Evolutionary conservation across 2,113 vertebrate genomes (phyloP).

Genomic region (Neolamprologus devosi): DNA sequence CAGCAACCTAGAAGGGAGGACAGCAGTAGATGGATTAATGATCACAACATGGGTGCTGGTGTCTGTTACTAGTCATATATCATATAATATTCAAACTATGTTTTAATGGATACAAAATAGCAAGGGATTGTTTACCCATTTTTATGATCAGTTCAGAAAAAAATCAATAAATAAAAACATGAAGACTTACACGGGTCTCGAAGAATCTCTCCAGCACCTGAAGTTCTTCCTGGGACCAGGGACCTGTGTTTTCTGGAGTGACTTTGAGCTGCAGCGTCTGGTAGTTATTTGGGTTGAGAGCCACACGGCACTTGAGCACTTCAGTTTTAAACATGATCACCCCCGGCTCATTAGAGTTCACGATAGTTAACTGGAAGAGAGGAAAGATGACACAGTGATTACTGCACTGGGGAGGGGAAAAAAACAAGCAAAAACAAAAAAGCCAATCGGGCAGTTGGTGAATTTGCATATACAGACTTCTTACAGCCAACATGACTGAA

Average conservation of each 20-base stretch:
- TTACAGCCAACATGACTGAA: not conserved
- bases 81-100: not conserved
- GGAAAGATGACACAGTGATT: not conserved
- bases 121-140: not conserved
- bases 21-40: not conserved
- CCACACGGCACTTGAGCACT: constrained; percentile 92
- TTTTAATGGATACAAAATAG: not conserved
- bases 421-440: not conserved
- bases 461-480: not conserved
- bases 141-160: not conserved
- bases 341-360: constrained; percentile 96
- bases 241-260: constrained; percentile 92
- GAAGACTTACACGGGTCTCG: constrained; percentile 85
- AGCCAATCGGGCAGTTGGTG: not conserved
- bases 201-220: constrained; percentile 98
- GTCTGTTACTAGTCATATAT: not conserved
- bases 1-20: constrained; percentile 80
- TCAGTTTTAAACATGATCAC: constrained; percentile 99
- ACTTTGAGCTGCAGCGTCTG: constrained; percentile 98
- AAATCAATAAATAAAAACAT: not conserved
- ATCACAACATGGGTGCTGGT: not conserved
- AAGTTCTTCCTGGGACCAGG: constrained; percentile 95
- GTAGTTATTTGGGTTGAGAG: constrained; percentile 95
- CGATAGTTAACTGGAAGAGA: constrained; percentile 82
- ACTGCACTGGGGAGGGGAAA: not conserved